Evolutionary conservation across 2,797 vertebrate genomes (phyloP).

Genomic region (Falco peregrinus): DNA sequence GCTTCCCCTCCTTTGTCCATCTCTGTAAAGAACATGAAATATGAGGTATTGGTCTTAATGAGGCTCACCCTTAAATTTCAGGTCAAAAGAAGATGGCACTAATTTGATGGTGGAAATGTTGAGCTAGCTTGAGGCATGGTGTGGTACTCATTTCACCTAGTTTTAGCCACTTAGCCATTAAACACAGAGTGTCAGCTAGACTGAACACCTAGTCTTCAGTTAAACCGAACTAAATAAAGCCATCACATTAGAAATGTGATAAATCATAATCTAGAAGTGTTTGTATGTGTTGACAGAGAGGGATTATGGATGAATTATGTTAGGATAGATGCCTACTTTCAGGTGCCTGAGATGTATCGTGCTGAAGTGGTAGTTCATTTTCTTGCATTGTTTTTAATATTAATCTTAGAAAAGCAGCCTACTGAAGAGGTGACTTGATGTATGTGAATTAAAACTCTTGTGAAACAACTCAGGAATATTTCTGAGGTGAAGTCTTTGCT

Average conservation of each 20-base stretch:
- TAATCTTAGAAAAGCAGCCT: not conserved
- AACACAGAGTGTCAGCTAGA: not conserved
- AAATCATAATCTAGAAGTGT: not conserved
- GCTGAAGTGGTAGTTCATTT: not conserved
- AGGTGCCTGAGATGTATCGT: not conserved
- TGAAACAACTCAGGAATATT: not conserved
- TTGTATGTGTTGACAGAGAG: not conserved
- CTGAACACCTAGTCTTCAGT: not conserved
- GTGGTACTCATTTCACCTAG: not conserved
- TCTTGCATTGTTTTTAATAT: not conserved
- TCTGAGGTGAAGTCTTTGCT: not conserved
- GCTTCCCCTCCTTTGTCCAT: not conserved
- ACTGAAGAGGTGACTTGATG: not conserved
- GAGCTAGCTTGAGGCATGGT: not conserved
- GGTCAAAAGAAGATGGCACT: not conserved
- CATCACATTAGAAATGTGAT: not conserved
- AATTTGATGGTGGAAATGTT: not conserved
- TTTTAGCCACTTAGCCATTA: not conserved
- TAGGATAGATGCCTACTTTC: not conserved
- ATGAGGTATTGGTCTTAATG: rapidly evolving
- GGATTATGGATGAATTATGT: not conserved
- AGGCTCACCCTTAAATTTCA: not conserved
- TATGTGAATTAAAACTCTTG: rapidly evolving
- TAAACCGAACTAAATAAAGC: not conserved
- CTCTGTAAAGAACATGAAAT: not conserved